Conservation (phyloP, 2,113 vertebrate species). For the Paraplagusia blochii region DNA sequence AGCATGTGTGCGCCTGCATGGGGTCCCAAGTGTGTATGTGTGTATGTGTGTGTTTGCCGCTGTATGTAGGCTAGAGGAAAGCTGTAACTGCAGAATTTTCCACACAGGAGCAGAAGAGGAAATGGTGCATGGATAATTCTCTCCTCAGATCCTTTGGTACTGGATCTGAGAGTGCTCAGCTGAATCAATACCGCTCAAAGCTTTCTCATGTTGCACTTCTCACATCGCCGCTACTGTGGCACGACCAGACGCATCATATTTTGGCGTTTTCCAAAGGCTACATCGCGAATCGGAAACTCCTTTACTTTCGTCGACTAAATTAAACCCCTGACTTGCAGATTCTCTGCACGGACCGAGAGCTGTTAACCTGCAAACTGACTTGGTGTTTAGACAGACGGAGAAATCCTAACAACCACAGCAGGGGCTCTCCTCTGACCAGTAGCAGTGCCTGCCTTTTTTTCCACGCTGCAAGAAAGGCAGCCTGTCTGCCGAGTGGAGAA, state of each 20-base stretch:
- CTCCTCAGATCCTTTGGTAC: slow-evolving; percentile 63
- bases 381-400: slow-evolving; percentile 47
- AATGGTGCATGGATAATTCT: slow-evolving; percentile 77
- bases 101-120: slow-evolving; percentile 59
- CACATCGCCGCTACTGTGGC: slow-evolving; percentile 44
- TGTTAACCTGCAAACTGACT: slow-evolving; percentile 55
- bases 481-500: slow-evolving; percentile 25
- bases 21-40: not conserved
- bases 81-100: slow-evolving; percentile 61
- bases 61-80: slow-evolving; percentile 59
- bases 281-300: slow-evolving; percentile 23
- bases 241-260: slow-evolving; percentile 29
- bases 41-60: slow-evolving; percentile 22
- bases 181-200: slow-evolving; percentile 71
- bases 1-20: not conserved
- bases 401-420: slow-evolving; percentile 62
- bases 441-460: slow-evolving; percentile 66
- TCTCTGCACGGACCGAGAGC: slow-evolving; percentile 24
- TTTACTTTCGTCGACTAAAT: slow-evolving; percentile 11
- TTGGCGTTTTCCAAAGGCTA: slow-evolving; percentile 19
- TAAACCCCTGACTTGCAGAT: slow-evolving; percentile 35
- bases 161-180: slow-evolving; percentile 56
- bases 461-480: slow-evolving; percentile 50
- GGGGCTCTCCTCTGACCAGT: slow-evolving; percentile 63
- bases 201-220: slow-evolving; percentile 67